Base-by-base conservation (phyloP, 37 sponge, comb jelly and placozoan genomes). In the Theonella swinhoei region DNA sequence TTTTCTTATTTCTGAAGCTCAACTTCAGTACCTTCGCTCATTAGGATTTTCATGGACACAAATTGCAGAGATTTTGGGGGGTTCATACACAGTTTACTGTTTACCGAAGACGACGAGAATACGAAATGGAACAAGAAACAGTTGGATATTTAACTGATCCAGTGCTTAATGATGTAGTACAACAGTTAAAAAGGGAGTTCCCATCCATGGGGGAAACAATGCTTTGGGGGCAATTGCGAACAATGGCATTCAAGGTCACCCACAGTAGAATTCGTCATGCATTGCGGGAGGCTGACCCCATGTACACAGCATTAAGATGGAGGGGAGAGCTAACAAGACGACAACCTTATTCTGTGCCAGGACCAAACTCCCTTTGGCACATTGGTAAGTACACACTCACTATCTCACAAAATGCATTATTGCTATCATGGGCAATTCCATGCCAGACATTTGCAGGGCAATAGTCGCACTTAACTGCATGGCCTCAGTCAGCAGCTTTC, bases 351-450 rank as follows among this genome's bases (percentile, higher is more conserved):
- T 81, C 82, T 25, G 81, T 81, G 1, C 64, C 68, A 26, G 80
- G 87, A 29, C 87, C 87, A 29, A 76, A 86, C n/a, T 76, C 87
- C 29, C 63, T 87, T 23, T 87, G 88, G 88, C 88, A 87, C 63
- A 87, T 87, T 39, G 88, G 84, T 83, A 81, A 70, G n/a, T n/a
- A n/a, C 14, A 47, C 54, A 47, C 14, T 47, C 54, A 66, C n/a
- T n/a, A n/a, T n/a, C n/a, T n/a, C n/a, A n/a, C n/a, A n/a, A n/a
- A n/a, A n/a, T n/a, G n/a, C n/a, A n/a, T n/a, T n/a, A n/a, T n/a
- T n/a, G n/a, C n/a, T n/a, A n/a, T n/a, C n/a, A n/a, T n/a, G n/a
- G n/a, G n/a, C n/a, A n/a, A n/a, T n/a, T n/a, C n/a, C n/a, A n/a
- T n/a, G n/a, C n/a, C n/a, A n/a, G n/a, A n/a, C n/a, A n/a, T n/a